Evolutionary conservation across 2,888 invertebrate genomes (phyloP).

Genomic region (Diplazon laetatorius): DNA sequence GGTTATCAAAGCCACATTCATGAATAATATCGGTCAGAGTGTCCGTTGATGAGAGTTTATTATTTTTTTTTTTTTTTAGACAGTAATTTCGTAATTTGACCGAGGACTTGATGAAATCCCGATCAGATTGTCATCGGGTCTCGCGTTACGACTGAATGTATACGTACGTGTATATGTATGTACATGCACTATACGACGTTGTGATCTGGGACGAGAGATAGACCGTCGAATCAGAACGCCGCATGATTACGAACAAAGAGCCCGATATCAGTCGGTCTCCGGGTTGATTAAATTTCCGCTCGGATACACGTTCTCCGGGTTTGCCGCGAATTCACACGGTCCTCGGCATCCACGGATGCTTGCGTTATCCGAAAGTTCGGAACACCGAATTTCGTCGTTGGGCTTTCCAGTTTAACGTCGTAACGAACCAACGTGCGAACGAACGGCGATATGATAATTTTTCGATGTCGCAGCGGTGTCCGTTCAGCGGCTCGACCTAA

Average conservation of each 20-base stretch:
- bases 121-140: no score
- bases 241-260: neutral
- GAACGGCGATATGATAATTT: slow-evolving; percentile 4
- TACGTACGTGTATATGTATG: no score
- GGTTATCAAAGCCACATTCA: slow-evolving; percentile 9
- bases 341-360: neutral
- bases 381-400: no score
- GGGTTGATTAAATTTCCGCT: neutral
- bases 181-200: no score
- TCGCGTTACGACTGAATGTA: no score
- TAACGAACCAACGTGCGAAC: neutral
- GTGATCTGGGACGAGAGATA: no score
- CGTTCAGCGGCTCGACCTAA: neutral
- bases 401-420: neutral
- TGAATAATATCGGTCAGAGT: slow-evolving; percentile 21
- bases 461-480: neutral
- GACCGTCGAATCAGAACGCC: neutral
- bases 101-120: no score
- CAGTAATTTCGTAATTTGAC: no score
- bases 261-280: neutral
- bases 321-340: slow-evolving; percentile 5
- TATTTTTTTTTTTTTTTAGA: no score
- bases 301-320: neutral
- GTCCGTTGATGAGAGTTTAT: neutral
- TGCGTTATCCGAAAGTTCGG: no score